Conservation (phyloP, 2,888 invertebrate species). For the Pilophorus perplexus region DNA sequence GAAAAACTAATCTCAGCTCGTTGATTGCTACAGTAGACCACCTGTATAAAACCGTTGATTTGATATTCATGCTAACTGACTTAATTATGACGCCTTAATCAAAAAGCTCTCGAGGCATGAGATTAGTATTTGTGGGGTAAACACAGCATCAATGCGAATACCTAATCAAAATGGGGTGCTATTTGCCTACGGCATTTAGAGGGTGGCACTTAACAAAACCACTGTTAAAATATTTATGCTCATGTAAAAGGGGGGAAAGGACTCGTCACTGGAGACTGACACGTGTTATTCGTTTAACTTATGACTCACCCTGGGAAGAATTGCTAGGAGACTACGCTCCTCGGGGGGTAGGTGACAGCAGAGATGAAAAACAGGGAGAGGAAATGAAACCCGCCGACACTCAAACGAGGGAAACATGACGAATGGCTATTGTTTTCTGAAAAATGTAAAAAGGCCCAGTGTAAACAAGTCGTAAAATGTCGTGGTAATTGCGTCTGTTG, state of each 20-base stretch:
- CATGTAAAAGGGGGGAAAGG: conserved; percentile 6
- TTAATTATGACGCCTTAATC: conserved; percentile 12
- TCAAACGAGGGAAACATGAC: conserved; percentile 11
- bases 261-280: conserved; percentile 13
- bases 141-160: conserved; percentile 4
- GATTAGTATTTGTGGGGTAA: conserved; percentile 9
- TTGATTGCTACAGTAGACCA: no score
- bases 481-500: conserved; percentile 9
- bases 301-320: conserved; percentile 17
- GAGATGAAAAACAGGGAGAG: no score
- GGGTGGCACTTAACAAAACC: conserved; percentile 32
- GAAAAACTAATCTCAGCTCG: no score
- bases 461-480: conserved; percentile 18
- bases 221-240: conserved; percentile 34
- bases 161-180: conserved; percentile 22
- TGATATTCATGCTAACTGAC: not conserved
- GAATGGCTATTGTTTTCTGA: not conserved
- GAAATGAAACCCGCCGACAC: no score
- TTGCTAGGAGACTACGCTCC: no score
- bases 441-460: conserved; percentile 14
- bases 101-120: not conserved
- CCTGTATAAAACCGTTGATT: not conserved
- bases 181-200: conserved; percentile 28
- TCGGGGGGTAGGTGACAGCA: not conserved
- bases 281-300: conserved; percentile 36